Base-by-base conservation (phyloP, 2,113 vertebrate genomes). In the Stegastes partitus region DNA sequence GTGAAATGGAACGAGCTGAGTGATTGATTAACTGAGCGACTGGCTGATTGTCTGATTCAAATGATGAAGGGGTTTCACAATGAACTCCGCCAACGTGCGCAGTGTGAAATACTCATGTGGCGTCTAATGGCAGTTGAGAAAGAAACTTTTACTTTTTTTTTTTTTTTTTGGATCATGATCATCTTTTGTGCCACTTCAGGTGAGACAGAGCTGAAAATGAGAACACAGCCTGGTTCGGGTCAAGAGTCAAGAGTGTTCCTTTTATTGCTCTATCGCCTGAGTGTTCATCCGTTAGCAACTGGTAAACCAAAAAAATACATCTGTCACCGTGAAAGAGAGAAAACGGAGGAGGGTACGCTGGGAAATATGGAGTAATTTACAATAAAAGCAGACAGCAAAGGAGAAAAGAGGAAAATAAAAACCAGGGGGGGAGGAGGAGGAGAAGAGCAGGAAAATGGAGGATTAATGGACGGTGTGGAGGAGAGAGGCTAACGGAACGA, bases 401-500 rank as follows among this genome's bases (percentile, higher is more conserved):
- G 23, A 57, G 31, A 42, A 26, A 28, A 51, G 8, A 63, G 16
- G 25, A 47, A 62, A 61, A 68, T 49, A 11, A 64, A 56, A 67
- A 63, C n/a, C n/a, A n/a, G n/a, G n/a, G n/a, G 14, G 2, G 11
- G 59, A 74, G 34, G 21, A 68, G 42, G 50, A n/a, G 50, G 22
- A n/a, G n/a, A n/a, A n/a, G 19, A 47, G 68, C 10, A 58, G 21
- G 57, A 54, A 42, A 81, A 56, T 8, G 2, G 8, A 14, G 11
- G 21, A 50, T 49, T 71, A 74, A 76, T 59, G 51, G 51, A 73
- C n/a, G 26, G 5, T 75, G 61, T 57, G 34, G 25, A 83, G 68
- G 42, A 58, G 68, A 78, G 62, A 55, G 56, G 65, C 42, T 62
- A 79, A 63, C 4, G 57, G 61, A 68, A 70, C 23, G 53, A 82